Percentiles rank a stretch among this genome's conserved stretches.
Conservation (phyloP, 2,797 vertebrate species). For the Pteropus rufus region DNA sequence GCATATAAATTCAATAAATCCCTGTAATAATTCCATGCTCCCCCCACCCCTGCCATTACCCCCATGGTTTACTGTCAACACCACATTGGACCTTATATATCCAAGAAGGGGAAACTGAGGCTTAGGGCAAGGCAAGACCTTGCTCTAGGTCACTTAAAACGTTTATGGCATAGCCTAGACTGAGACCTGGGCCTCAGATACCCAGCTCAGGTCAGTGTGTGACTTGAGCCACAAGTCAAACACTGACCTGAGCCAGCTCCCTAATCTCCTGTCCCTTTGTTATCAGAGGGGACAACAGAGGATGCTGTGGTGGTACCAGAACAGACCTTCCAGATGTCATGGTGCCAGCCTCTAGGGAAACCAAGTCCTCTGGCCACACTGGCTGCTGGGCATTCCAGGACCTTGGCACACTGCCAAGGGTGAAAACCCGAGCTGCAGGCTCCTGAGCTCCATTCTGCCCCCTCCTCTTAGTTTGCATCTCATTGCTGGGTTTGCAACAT, state of each 20-base stretch:
- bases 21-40: not conserved
- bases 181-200: not conserved
- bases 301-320: not conserved
- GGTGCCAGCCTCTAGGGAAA: not conserved
- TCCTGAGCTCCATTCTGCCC: not conserved
- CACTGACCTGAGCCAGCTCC: not conserved
- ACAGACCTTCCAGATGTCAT: not conserved
- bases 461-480: constrained; percentile 60
- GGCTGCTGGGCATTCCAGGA: constrained; percentile 23
- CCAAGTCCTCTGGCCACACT: not conserved
- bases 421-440: constrained; percentile 47
- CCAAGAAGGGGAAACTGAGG: constrained; percentile 1
- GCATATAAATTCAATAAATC: not conserved
- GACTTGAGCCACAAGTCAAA: not conserved
- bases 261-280: not conserved
- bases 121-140: not conserved
- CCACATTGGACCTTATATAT: not conserved
- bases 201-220: not conserved
- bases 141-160: not conserved
- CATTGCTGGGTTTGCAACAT: constrained; percentile 52
- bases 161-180: not conserved
- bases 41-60: not conserved
- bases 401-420: constrained; percentile 39
- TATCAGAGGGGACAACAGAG: not conserved
- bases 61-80: not conserved